Conservation (phyloP, 2,888 invertebrate genomes). For the Anticlea derivata region DNA sequence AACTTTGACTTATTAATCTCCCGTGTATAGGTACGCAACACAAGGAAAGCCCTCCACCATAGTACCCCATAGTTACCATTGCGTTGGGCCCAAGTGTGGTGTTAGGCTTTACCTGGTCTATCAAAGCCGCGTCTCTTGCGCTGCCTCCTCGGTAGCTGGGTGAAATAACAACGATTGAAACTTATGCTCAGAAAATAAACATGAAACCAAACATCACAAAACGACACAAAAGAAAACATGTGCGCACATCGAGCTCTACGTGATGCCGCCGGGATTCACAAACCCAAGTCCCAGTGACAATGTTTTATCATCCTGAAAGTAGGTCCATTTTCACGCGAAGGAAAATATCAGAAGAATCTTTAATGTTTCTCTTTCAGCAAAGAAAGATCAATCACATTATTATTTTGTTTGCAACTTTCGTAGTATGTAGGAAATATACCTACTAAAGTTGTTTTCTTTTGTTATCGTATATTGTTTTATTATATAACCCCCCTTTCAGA, state of each 20-base stretch:
- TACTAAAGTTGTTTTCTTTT: too few relatives aligned
- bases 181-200: constrained; percentile 76
- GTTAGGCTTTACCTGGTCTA: constrained; percentile 82
- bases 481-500: background rate
- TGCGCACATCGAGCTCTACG: constrained; percentile 55
- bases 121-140: constrained; percentile 84
- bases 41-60: constrained; percentile 47
- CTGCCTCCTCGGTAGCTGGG: constrained; percentile 84
- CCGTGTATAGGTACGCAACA: constrained; percentile 16
- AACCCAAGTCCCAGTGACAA: background rate
- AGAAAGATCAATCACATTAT: too few relatives aligned
- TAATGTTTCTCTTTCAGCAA: too few relatives aligned
- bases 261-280: constrained; percentile 33
- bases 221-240: constrained; percentile 77
- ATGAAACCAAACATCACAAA: constrained; percentile 81
- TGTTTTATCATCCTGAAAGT: background rate
- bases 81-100: constrained; percentile 73
- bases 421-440: too few relatives aligned
- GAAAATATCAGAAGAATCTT: background rate
- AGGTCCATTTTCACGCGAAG: background rate
- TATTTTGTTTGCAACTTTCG: too few relatives aligned
- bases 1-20: background rate
- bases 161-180: constrained; percentile 84
- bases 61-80: constrained; percentile 49
- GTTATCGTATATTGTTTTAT: background rate